These are phyloP conservation scores for Crotalus tigris DNA, from an alignment of 2,113 vertebrate genomes.

Conservation along the genomic window DNA sequence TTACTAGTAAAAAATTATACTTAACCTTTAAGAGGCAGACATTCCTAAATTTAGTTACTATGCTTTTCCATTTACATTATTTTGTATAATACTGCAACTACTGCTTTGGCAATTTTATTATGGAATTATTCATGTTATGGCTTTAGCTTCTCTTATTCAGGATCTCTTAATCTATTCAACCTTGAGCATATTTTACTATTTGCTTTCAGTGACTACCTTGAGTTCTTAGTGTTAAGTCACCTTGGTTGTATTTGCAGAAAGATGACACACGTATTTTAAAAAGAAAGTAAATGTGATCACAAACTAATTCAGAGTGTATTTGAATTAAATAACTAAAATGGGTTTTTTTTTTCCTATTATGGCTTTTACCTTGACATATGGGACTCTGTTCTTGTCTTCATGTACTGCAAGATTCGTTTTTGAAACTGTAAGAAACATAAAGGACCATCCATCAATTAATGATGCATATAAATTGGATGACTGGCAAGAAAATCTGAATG, in stretches of 20 bases:
- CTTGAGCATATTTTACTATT: not conserved
- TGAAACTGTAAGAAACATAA: slow-evolving; percentile 70
- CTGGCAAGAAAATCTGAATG: not conserved
- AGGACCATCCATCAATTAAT: not conserved
- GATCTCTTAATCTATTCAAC: not conserved
- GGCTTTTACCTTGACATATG: slow-evolving; percentile 81
- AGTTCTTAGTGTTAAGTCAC: not conserved
- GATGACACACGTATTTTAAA: not conserved
- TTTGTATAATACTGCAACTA: not conserved
- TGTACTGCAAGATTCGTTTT: slow-evolving; percentile 87
- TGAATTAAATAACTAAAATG: not conserved
- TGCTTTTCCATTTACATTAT: not conserved
- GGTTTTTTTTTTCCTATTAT: not conserved
- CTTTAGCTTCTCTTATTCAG: not conserved
- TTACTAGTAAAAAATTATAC: not conserved
- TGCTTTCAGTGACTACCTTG: not conserved
- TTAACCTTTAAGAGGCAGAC: not conserved
- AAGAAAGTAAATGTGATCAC: not conserved
- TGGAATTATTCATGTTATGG: not conserved
- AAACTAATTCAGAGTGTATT: not conserved
- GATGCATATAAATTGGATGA: not conserved
- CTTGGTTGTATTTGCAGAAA: not conserved
- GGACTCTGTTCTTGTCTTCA: slow-evolving; percentile 88
- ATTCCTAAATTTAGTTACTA: not conserved
- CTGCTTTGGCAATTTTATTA: not conserved